phyloP scores from a whole-genome alignment of 2,113 vertebrate species.

The Spea bombifrons region DNA sequence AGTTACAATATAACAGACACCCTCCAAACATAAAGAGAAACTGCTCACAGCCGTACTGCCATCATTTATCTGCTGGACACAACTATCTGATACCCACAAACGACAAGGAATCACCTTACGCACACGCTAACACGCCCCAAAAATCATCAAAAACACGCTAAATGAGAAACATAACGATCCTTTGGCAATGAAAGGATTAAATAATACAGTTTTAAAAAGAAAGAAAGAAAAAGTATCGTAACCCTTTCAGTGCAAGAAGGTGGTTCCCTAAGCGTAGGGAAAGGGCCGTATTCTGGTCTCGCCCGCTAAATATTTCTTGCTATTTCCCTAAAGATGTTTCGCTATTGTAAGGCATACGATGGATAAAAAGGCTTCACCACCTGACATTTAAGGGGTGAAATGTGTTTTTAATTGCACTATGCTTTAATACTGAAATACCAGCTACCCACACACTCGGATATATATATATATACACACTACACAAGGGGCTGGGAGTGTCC shows the following conservation, averaged over 20 bases:
- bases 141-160: constrained; percentile 3
- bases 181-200: not conserved
- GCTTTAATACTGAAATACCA: constrained; percentile 8
- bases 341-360: constrained; percentile 48
- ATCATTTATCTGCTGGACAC: constrained; percentile 19
- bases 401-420: constrained; percentile 22
- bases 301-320: not conserved
- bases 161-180: not conserved
- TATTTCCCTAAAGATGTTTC: constrained; percentile 25
- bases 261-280: not conserved
- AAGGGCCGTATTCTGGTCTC: not conserved
- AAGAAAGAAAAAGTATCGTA: not conserved
- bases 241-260: constrained; percentile 3
- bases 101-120: constrained; percentile 24
- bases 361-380: constrained; percentile 44
- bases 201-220: not conserved
- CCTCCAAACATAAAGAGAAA: constrained; percentile 25
- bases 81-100: constrained; percentile 16
- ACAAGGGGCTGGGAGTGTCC: constrained; percentile 15
- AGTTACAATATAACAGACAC: constrained; percentile 55
- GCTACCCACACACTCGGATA: not conserved
- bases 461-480: not conserved
- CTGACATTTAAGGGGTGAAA: not conserved
- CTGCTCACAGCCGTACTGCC: constrained; percentile 24
- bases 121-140: constrained; percentile 18